Evolutionary conservation across 2,113 vertebrate genomes (phyloP).

Genomic region (Blennius ocellaris): DNA sequence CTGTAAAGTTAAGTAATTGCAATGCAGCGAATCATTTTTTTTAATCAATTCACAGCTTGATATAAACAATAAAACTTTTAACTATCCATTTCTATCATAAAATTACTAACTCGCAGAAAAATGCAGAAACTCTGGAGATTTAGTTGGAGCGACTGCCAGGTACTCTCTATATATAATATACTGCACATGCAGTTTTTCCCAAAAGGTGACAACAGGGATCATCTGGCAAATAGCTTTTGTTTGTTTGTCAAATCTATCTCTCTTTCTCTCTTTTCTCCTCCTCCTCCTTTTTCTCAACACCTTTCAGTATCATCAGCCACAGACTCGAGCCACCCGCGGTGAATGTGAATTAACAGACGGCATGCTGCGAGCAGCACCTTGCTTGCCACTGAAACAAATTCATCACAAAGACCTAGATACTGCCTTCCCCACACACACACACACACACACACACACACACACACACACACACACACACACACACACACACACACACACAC

Average conservation of each 20-base stretch:
- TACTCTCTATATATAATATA: conserved; percentile 5
- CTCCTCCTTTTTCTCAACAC: conserved; percentile 62
- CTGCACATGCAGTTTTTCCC: conserved; percentile 39
- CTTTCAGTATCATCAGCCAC: conserved; percentile 67
- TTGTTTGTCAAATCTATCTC: conserved; percentile 58
- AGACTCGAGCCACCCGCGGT: conserved; percentile 68
- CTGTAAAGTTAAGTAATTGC: no score
- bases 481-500: conserved; percentile 21
- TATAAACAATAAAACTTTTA: no score
- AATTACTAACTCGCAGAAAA: no score
- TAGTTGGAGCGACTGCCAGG: background rate
- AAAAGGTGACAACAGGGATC: conserved; percentile 44
- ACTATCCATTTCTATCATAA: no score
- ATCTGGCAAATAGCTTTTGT: conserved; percentile 28
- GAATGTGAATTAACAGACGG: conserved; percentile 81
- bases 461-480: conserved; percentile 11
- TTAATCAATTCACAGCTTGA: no score
- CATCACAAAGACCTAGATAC: conserved; percentile 78
- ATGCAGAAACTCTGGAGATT: no score
- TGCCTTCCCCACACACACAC: conserved; percentile 38
- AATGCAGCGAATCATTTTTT: no score
- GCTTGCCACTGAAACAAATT: conserved; percentile 76
- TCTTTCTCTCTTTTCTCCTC: background rate
- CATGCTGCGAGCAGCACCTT: conserved; percentile 73
- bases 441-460: conserved; percentile 24